Conservation (phyloP, 2,888 invertebrate genomes). For the Sinohyriopsis cumingii region DNA sequence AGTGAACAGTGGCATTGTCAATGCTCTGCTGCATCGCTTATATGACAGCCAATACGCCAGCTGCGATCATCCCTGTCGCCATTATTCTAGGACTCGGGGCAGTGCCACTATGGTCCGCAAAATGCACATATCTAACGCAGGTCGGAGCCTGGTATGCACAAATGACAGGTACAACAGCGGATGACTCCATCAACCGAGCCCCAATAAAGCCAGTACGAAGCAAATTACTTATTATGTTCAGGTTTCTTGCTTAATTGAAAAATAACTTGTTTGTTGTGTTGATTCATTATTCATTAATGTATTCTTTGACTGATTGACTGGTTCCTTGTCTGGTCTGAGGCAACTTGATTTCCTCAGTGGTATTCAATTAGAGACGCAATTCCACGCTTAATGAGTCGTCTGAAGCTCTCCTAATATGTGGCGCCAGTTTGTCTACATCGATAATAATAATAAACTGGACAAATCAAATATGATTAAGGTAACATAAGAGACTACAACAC, state of each 20-base stretch:
- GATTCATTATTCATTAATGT: too few relatives aligned
- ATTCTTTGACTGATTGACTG: too few relatives aligned
- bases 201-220: too few relatives aligned
- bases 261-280: too few relatives aligned
- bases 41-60: constrained; percentile 94
- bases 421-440: constrained; percentile 11
- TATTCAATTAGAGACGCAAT: constrained; percentile 39
- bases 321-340: constrained; percentile 86
- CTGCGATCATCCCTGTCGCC: constrained; percentile 83
- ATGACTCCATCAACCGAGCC: constrained; percentile 86
- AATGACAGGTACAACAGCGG: constrained; percentile 82
- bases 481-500: background rate
- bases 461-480: constrained; percentile 82
- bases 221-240: too few relatives aligned
- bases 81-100: constrained; percentile 94
- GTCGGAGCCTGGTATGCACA: constrained; percentile 89
- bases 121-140: constrained; percentile 92
- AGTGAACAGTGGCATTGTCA: constrained; percentile 83
- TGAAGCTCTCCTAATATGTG: too few relatives aligned
- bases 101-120: constrained; percentile 99
- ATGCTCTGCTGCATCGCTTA: too few relatives aligned
- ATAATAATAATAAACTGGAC: constrained; percentile 77
- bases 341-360: constrained; percentile 78
- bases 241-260: too few relatives aligned
- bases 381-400: background rate